Evolutionary conservation across 37 sponge, comb jelly and placozoan species (phyloP).

Genomic region (Spongilla lacustris): DNA sequence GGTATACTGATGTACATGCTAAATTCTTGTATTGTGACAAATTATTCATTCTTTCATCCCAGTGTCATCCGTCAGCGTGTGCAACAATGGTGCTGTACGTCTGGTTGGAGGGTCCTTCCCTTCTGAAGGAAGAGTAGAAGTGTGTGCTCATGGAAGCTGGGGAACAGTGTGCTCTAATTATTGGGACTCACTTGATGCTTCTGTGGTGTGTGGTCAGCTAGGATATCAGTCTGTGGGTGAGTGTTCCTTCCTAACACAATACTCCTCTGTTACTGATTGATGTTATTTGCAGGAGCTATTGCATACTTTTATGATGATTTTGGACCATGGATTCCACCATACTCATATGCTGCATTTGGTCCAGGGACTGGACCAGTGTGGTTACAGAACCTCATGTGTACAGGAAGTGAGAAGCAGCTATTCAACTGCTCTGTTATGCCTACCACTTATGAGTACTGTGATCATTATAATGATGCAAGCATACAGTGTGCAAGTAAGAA

Average conservation of each 20-base stretch:
- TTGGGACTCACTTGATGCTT: slow-evolving; percentile 37
- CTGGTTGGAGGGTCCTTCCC: slow-evolving; percentile 16
- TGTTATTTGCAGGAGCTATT: too few relatives aligned
- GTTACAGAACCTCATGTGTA: neutral
- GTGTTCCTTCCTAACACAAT: too few relatives aligned
- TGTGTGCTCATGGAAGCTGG: slow-evolving; percentile 25
- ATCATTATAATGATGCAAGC: neutral
- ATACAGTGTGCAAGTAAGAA: neutral
- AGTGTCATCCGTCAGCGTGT: neutral
- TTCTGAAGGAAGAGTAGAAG: slow-evolving; percentile 54
- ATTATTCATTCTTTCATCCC: neutral
- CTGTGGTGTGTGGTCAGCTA: slow-evolving; percentile 43
- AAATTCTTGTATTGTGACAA: neutral
- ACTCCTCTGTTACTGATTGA: too few relatives aligned
- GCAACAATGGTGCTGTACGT: neutral
- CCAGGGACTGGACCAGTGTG: neutral
- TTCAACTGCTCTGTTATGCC: neutral
- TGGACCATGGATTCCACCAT: neutral
- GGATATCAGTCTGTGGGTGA: neutral
- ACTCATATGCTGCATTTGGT: neutral
- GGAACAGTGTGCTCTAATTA: slow-evolving; percentile 47
- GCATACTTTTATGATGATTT: too few relatives aligned
- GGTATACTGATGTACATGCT: neutral
- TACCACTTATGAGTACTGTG: neutral
- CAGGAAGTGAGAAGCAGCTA: neutral